Evolutionary conservation across 2,888 invertebrate species (phyloP).

Genomic region (Pharmacophagus antenor): DNA sequence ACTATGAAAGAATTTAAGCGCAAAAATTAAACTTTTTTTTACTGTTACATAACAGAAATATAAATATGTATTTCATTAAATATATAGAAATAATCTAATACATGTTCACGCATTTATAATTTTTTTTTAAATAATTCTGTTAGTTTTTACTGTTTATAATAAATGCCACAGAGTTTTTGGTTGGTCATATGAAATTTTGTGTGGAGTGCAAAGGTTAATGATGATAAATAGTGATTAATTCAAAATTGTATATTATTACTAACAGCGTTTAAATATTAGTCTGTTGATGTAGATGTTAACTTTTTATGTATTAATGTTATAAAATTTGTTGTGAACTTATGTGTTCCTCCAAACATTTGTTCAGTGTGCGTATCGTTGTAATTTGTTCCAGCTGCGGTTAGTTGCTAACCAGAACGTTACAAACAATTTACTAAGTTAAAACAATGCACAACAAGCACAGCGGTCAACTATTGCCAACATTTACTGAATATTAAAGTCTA

Average conservation of each 20-base stretch:
- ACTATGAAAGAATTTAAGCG: too few species aligned
- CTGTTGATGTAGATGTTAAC: neutral
- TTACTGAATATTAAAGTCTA: neutral
- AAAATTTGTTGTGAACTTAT: neutral
- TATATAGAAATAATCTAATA: too few species aligned
- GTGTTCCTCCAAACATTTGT: neutral
- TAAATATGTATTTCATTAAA: too few species aligned
- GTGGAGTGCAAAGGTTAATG: too few species aligned
- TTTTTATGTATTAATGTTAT: neutral
- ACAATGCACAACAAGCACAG: conserved; percentile 2
- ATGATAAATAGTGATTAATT: neutral
- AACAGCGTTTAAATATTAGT: neutral
- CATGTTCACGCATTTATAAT: too few species aligned
- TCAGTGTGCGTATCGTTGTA: neutral
- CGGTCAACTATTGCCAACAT: neutral
- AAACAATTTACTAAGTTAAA: conserved; percentile 1
- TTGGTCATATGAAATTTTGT: too few species aligned
- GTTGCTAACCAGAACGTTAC: conserved; percentile 2
- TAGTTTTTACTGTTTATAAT: too few species aligned
- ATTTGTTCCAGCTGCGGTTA: conserved; percentile 2
- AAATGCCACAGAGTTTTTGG: too few species aligned
- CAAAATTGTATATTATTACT: neutral
- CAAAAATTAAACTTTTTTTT: too few species aligned
- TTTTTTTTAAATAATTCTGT: too few species aligned
- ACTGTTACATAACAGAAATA: too few species aligned